These are phyloP conservation scores for Bunonema sp. DNA, from an alignment of 2,888 invertebrate genomes.

Conservation along the genomic window DNA sequence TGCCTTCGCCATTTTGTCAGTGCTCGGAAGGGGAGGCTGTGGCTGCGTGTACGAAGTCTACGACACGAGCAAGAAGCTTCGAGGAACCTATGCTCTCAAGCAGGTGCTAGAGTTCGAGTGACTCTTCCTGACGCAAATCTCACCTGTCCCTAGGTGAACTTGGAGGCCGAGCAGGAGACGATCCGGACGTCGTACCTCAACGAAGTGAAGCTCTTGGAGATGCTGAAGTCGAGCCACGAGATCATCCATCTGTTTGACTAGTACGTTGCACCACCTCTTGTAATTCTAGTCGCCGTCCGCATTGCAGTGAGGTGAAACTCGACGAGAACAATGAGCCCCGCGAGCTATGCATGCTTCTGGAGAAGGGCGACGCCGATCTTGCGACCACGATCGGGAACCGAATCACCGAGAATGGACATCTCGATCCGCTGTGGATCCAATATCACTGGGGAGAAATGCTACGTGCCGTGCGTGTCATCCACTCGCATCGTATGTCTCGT, in stretches of 20 bases:
- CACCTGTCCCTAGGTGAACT: no score
- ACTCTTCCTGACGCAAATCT: not conserved
- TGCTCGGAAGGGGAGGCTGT: slow-evolving; percentile 73
- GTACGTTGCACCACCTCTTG: slow-evolving; percentile 54
- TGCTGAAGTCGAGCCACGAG: slow-evolving; percentile 62
- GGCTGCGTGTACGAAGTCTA: no score
- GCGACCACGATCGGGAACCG: slow-evolving; percentile 48
- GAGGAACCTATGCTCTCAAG: slow-evolving; percentile 52
- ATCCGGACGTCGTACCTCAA: slow-evolving; percentile 65
- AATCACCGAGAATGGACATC: not conserved
- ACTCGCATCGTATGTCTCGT: slow-evolving; percentile 59
- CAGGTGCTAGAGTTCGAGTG: not conserved
- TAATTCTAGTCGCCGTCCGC: slow-evolving; percentile 3
- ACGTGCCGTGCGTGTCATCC: slow-evolving; percentile 73
- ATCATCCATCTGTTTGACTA: slow-evolving; percentile 72
- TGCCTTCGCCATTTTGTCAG: slow-evolving; percentile 60
- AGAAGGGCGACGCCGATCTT: slow-evolving; percentile 77
- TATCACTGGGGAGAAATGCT: slow-evolving; percentile 89
- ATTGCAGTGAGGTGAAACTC: slow-evolving; percentile 55
- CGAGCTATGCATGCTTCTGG: slow-evolving; percentile 70
- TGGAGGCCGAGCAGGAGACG: slow-evolving; percentile 57
- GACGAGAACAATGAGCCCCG: no score
- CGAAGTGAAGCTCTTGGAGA: slow-evolving; percentile 67
- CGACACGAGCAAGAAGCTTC: no score
- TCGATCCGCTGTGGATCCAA: slow-evolving; percentile 57